Evolutionary conservation across 1,140 invertebrate species (phyloP), one percentile per base, ranked within the genome.

Genomic region (Formica selysi): DNA sequence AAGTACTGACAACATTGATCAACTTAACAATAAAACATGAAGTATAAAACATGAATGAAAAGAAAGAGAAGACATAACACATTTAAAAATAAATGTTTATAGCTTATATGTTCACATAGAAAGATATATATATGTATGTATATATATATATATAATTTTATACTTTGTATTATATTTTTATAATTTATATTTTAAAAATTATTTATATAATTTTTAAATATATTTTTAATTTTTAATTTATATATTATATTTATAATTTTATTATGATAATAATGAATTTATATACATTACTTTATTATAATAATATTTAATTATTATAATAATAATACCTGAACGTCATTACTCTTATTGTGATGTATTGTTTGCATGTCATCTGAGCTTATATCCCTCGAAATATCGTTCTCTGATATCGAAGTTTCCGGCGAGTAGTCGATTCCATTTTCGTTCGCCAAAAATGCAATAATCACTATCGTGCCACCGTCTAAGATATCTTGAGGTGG

Each of bases 401-500:
- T 90, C 44, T 94, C 89, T 5, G 79, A 74, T 81, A 89, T 41
- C 19, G 85, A 87, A 81, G 92, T 85, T 86, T 93, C 91, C 11
- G 93, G 92, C 16, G 81, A 87, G 86, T 94, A 95, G 38, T 95
- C 91, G 54, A 95, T 93, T 36, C 93, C 93, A 29, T 89, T 94
- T 88, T 95, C 93, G 26, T 93, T 92, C 11, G 95, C 95, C 83
- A 98, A 95, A 95, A 96, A 98, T 91, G 96, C 96, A 95, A 98
- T 96, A 38, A 98, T 96, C 76, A 96, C 95, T 92, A 95, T 95
- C 51, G 96, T 96, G 38, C 97, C 97, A 79, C 96, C 93, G 29
- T 86, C 88, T 61, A 96, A 90, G 85, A 97, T 94, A 80, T 96
- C 96, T 87, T 92, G 74, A 16, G 96, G 95, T 70, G 97, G 97